phyloP scores from a whole-genome alignment of 2,888 invertebrate genomes.

The Eucera pruinosa region DNA sequence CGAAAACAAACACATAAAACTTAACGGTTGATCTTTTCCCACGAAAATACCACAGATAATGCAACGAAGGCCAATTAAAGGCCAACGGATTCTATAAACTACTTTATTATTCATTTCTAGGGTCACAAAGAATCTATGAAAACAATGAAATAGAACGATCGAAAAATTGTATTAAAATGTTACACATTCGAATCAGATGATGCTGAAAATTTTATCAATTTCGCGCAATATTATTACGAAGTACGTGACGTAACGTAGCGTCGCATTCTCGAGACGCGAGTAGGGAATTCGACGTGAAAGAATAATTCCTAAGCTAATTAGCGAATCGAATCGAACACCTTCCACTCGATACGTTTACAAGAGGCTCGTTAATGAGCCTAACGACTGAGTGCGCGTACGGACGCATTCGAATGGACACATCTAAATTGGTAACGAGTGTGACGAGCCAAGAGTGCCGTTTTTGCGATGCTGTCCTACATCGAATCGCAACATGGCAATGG shows the following conservation, averaged over 20 bases:
- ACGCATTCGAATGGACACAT: slow-evolving; percentile 75
- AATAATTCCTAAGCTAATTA: slow-evolving; percentile 31
- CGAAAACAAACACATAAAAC: too few species aligned
- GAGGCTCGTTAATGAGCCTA: slow-evolving; percentile 69
- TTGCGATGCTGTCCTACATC: slow-evolving; percentile 71
- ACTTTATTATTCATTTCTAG: not conserved
- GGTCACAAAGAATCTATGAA: not conserved
- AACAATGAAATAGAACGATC: not conserved
- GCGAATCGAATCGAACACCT: slow-evolving; percentile 29
- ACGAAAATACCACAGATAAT: too few species aligned
- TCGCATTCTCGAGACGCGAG: too few species aligned
- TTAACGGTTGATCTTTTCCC: too few species aligned
- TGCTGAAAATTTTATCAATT: too few species aligned
- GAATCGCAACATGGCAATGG: slow-evolving; percentile 55
- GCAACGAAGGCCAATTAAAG: too few species aligned
- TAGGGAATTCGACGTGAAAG: not conserved
- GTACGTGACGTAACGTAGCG: not conserved
- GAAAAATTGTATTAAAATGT: too few species aligned
- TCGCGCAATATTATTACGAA: not conserved
- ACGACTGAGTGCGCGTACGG: slow-evolving; percentile 66
- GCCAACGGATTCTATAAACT: too few species aligned
- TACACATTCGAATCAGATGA: not conserved
- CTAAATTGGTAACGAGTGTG: slow-evolving; percentile 76
- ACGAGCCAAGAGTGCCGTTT: slow-evolving; percentile 69
- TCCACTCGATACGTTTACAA: slow-evolving; percentile 44